Conservation (phyloP, 2,888 invertebrate genomes). For the Aphodius granarius region DNA sequence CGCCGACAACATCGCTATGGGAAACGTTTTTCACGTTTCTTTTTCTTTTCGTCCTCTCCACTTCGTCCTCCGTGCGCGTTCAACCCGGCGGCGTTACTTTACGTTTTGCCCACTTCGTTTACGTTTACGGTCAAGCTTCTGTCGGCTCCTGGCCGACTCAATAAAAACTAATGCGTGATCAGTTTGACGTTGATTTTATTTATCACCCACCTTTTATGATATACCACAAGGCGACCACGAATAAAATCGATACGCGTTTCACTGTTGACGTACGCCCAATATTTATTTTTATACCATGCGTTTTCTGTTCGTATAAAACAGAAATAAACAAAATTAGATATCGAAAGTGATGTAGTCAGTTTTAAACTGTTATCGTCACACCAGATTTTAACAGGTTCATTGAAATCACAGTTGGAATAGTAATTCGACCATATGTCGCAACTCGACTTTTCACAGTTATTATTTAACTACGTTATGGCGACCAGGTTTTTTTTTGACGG, state of each 20-base stretch:
- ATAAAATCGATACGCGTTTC: background rate
- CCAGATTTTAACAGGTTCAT: too few relatives aligned
- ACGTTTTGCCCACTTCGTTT: background rate
- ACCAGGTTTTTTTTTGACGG: too few relatives aligned
- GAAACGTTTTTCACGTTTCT: slow-evolving; percentile 4
- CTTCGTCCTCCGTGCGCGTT: too few relatives aligned
- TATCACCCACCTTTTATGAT: slow-evolving; percentile 12
- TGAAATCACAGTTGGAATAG: too few relatives aligned
- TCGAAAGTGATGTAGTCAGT: background rate
- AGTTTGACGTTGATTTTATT: slow-evolving; percentile 10
- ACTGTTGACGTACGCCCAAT: background rate
- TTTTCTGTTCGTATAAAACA: background rate
- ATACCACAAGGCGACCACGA: background rate
- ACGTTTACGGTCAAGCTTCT: background rate
- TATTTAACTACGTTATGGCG: too few relatives aligned
- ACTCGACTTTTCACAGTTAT: too few relatives aligned
- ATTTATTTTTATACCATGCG: background rate
- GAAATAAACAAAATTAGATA: background rate
- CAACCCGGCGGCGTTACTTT: slow-evolving; percentile 5
- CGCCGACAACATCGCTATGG: slow-evolving; percentile 5
- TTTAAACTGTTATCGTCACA: too few relatives aligned
- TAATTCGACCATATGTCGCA: too few relatives aligned
- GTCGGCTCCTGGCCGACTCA: background rate
- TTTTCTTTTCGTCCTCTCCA: background rate
- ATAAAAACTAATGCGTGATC: slow-evolving; percentile 9